Conservation (phyloP, 2,888 invertebrate genomes). For the Ectemnius lituratus region DNA sequence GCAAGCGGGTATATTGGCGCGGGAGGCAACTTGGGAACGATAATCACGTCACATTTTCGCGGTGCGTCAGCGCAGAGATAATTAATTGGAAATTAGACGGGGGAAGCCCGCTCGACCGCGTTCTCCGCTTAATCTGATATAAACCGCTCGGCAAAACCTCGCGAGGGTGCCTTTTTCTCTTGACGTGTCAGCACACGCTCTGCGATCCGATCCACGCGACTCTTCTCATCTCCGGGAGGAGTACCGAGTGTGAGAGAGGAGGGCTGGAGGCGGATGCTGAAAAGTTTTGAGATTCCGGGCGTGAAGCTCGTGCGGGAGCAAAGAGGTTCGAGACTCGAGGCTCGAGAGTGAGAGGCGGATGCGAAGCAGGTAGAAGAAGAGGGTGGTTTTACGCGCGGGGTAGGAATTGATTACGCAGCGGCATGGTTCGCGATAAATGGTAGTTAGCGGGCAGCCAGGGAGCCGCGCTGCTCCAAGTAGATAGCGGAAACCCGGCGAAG, state of each 20-base stretch:
- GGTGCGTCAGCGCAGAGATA: slow-evolving; percentile 58
- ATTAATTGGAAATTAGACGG: slow-evolving; percentile 62
- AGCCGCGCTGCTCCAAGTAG: slow-evolving; percentile 63
- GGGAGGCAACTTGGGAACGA: slow-evolving; percentile 44
- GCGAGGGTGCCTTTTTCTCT: slow-evolving; percentile 38
- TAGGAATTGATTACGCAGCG: slow-evolving; percentile 70
- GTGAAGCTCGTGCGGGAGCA: slow-evolving; percentile 19
- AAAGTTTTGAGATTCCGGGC: slow-evolving; percentile 63
- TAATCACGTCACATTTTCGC: slow-evolving; percentile 61
- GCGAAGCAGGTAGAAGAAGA: background rate
- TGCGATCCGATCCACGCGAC: background rate
- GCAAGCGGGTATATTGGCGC: background rate
- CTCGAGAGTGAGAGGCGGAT: slow-evolving; percentile 2
- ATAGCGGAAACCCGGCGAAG: slow-evolving; percentile 61
- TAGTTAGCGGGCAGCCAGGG: slow-evolving; percentile 61
- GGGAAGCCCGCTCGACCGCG: slow-evolving; percentile 28
- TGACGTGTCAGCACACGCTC: background rate
- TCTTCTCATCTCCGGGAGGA: background rate
- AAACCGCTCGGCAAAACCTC: slow-evolving; percentile 58
- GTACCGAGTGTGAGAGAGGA: slow-evolving; percentile 14
- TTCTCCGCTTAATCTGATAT: slow-evolving; percentile 58
- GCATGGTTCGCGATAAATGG: slow-evolving; percentile 66
- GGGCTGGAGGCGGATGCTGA: slow-evolving; percentile 45
- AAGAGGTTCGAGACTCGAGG: background rate
- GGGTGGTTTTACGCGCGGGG: slow-evolving; percentile 24